Conservation (phyloP, 1,140 invertebrate genomes). For the Caenorhabditis remanei region DNA sequence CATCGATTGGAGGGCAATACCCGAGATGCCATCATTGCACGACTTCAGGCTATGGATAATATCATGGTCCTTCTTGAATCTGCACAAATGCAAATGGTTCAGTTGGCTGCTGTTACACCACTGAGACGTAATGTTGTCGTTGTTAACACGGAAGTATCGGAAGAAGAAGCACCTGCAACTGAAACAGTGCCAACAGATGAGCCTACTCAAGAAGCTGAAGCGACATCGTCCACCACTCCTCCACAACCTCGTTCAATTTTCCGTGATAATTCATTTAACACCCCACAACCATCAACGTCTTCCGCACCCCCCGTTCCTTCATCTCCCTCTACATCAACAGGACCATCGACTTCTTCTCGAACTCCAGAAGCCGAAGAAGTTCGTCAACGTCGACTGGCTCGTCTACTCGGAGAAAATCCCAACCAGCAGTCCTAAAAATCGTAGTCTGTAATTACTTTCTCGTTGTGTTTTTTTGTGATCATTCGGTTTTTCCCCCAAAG, state of each 20-base stretch:
- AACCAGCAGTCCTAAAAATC: background rate
- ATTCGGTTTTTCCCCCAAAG: constrained; percentile 26
- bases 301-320: background rate
- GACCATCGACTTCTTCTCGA: background rate
- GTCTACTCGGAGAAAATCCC: background rate
- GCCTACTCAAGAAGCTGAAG: background rate
- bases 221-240: background rate
- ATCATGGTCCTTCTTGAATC: constrained; percentile 26
- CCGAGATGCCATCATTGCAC: constrained; percentile 5
- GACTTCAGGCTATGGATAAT: constrained; percentile 39
- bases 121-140: background rate
- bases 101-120: constrained; percentile 2
- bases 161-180: background rate
- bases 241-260: background rate
- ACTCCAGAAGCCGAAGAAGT: constrained; percentile 40
- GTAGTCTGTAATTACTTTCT: constrained; percentile 9
- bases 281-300: background rate
- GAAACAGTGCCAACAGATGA: background rate
- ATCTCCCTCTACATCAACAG: constrained; percentile 5
- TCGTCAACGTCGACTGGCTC: constrained; percentile 10
- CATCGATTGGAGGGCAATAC: constrained; percentile 15
- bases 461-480: constrained; percentile 40
- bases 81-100: constrained; percentile 32
- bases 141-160: background rate
- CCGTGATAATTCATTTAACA: background rate